Percentiles rank a stretch among this genome's conserved stretches.
Evolutionary conservation across 35 echinoderm and acorn worm genomes (phyloP).

Genomic region (Ophioderma brevispina): DNA sequence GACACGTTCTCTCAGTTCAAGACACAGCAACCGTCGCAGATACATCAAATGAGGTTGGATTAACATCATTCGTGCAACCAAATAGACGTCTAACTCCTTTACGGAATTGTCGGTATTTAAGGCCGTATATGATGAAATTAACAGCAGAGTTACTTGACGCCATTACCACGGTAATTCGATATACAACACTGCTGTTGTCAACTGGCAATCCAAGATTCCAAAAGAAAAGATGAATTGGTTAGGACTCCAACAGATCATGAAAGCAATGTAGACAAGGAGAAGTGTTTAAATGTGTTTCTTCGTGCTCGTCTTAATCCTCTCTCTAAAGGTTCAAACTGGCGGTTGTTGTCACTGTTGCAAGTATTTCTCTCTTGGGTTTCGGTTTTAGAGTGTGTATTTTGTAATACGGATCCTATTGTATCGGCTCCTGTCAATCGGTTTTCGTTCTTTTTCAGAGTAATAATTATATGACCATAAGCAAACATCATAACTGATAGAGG

Average conservation of each 20-base stretch:
- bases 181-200: conserved; percentile 40
- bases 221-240: conserved; percentile 73
- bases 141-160: conserved; percentile 65
- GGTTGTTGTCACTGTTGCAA: too few species aligned
- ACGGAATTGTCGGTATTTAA: conserved; percentile 63
- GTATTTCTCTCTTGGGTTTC: too few species aligned
- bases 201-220: conserved; percentile 60
- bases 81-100: conserved; percentile 31
- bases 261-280: conserved; percentile 51
- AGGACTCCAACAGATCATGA: conserved; percentile 74
- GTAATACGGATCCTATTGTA: neutral
- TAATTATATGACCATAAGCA: conserved; percentile 11
- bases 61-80: neutral
- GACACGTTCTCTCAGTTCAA: too few species aligned
- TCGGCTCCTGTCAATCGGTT: neutral
- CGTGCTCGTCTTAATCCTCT: conserved; percentile 8
- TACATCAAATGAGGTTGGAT: neutral
- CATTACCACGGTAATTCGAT: conserved; percentile 51
- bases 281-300: conserved; percentile 59
- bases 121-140: conserved; percentile 75
- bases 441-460: neutral
- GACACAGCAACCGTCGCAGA: too few species aligned
- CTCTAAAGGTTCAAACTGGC: neutral
- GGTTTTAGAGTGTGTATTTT: too few species aligned
- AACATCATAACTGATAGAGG: conserved; percentile 9